Conservation (phyloP, 2,113 vertebrate species). For the Scortum barcoo region DNA sequence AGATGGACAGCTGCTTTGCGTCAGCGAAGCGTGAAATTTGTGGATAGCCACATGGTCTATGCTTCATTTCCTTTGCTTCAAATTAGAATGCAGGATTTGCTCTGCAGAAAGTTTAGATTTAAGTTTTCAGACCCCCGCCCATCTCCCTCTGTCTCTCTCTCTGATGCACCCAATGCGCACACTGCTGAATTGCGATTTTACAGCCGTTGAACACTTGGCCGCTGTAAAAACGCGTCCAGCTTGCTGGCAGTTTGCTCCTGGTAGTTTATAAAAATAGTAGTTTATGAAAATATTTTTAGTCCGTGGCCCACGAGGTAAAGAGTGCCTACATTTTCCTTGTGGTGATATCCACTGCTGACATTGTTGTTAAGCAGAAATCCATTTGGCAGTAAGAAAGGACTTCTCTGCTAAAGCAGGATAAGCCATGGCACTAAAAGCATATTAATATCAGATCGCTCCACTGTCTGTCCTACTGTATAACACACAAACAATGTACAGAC, state of each 20-base stretch:
- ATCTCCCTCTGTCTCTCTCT: slow-evolving; percentile 17
- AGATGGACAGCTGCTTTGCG: slow-evolving; percentile 73
- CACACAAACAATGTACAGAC: slow-evolving; percentile 16
- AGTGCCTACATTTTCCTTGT: slow-evolving; percentile 1
- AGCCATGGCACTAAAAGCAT: slow-evolving; percentile 51
- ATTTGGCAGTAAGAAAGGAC: slow-evolving; percentile 28
- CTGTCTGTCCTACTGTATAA: slow-evolving; percentile 15
- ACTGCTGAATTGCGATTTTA: slow-evolving; percentile 5
- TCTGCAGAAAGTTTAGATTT: slow-evolving; percentile 56
- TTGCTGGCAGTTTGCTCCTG: not conserved
- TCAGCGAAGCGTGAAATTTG: slow-evolving; percentile 76
- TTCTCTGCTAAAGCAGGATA: slow-evolving; percentile 38
- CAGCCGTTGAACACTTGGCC: not conserved
- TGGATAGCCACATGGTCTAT: slow-evolving; percentile 64
- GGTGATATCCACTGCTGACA: slow-evolving; percentile 18
- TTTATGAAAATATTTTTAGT: not conserved
- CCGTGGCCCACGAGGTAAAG: not conserved
- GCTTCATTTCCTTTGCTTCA: slow-evolving; percentile 76
- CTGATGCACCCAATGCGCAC: slow-evolving; percentile 5
- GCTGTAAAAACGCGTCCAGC: not conserved
- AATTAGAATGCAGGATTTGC: slow-evolving; percentile 76
- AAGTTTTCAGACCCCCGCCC: slow-evolving; percentile 53
- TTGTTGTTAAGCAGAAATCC: slow-evolving; percentile 12
- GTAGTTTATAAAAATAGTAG: not conserved
- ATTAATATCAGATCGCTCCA: slow-evolving; percentile 30